Evolutionary conservation across 2,888 invertebrate genomes (phyloP), one percentile per base, ranked within the genome.

Genomic region (Laspeyria flexula): DNA sequence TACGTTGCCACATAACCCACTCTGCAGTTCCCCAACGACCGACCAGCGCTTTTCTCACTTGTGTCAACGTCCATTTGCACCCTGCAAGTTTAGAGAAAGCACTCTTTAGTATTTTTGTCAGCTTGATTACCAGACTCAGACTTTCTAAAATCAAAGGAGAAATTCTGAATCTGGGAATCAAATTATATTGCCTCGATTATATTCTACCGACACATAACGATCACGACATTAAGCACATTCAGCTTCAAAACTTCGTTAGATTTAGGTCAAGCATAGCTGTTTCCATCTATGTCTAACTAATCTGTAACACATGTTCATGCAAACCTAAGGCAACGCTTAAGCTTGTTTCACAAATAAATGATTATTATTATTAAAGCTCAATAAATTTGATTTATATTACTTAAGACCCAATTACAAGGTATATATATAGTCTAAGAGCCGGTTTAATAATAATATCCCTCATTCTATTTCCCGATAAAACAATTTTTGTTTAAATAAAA

Each of bases 51-150:
- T 95, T 93, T 15, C 97, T 93, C 9, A 97, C 92, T 87, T 97
- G 96, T 55, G 95, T 94, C 53, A 97, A 82, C 0, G 96, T 97
- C 97, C 97, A 97, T 78, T 97, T 97, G 75, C 97, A 97, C 34
- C 97, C 97, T 95, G 82, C 42, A 77, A 68, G 35, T 0, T 34
- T 33, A 5, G 35, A 52, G 41, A 43, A 33, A 40, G 29, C n/a
- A 16, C 27, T 16, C 16, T 15, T 25, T 27, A 13, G 23, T 21
- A 37, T 18, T 3, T 12, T 18, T n/a, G 13, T 48, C 9, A 43
- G 34, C 10, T 9, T 11, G 9, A 38, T 15, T 15, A 29, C 10
- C 18, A 37, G 10, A 43, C 30, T 37, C n/a, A 4, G 29, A 9
- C 6, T 16, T 11, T 12, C 25, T 34, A 4, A 11, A 16, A 10